Conservation (phyloP, 2,888 invertebrate genomes). For the Idaea dimidiata region DNA sequence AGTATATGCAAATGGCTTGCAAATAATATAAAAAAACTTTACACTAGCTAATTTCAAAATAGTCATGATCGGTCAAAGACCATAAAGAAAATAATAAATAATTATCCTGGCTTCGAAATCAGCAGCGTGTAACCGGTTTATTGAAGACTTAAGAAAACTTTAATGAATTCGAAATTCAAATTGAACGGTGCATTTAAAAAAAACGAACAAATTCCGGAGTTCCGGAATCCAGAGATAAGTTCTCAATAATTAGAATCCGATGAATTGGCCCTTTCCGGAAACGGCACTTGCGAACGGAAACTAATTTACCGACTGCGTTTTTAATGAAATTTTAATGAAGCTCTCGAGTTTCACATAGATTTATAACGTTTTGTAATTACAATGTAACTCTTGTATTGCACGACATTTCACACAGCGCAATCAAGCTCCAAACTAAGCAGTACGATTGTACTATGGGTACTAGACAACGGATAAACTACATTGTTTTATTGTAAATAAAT, state of each 20-base stretch:
- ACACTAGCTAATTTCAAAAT: no score
- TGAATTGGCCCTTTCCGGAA: constrained; percentile 29
- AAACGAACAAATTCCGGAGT: background rate
- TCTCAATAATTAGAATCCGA: constrained; percentile 38
- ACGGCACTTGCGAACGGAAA: constrained; percentile 14
- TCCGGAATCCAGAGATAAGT: constrained; percentile 28
- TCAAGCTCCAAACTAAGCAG: no score
- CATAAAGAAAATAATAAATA: no score
- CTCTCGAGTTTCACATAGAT: constrained; percentile 8
- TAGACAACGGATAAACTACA: no score
- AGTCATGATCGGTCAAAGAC: no score
- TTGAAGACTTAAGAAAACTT: background rate
- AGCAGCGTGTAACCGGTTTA: no score
- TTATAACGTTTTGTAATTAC: background rate
- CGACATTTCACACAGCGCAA: no score
- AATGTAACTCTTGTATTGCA: background rate
- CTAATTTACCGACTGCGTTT: constrained; percentile 36
- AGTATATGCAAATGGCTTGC: no score
- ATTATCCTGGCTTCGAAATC: no score
- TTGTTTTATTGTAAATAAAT: no score
- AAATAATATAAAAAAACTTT: no score
- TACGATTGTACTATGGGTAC: no score
- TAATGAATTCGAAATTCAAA: background rate
- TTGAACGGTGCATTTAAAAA: background rate
- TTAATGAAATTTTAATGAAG: constrained; percentile 29